Evolutionary conservation across 2,113 vertebrate species (phyloP).

Genomic region (Otis tarda): DNA sequence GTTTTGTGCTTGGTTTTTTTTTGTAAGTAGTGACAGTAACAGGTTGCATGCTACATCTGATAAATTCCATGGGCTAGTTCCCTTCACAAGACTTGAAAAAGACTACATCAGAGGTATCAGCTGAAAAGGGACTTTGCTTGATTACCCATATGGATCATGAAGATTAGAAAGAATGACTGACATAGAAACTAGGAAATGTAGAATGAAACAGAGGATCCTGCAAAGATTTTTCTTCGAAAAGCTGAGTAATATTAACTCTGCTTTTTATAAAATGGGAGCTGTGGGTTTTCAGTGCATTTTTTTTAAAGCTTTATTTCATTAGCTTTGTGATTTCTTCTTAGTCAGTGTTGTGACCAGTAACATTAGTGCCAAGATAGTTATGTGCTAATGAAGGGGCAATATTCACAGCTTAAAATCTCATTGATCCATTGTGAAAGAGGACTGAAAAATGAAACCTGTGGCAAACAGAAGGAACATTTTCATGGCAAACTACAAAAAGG

Average conservation of each 20-base stretch:
- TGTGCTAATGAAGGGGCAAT: neutral
- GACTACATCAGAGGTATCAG: neutral
- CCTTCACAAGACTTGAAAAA: neutral
- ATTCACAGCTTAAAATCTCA: neutral
- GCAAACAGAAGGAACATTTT: neutral
- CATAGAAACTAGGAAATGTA: neutral
- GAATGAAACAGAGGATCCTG: neutral
- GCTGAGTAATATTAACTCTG: neutral
- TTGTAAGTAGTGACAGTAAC: slow-evolving; percentile 29
- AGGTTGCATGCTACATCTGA: slow-evolving; percentile 34
- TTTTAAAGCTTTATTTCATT: neutral
- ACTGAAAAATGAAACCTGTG: neutral
- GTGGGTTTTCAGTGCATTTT: neutral
- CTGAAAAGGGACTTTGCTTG: neutral
- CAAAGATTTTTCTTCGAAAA: neutral
- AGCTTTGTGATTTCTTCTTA: neutral
- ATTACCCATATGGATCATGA: neutral
- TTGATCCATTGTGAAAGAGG: neutral
- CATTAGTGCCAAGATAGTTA: neutral
- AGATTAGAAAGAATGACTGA: neutral
- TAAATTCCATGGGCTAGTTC: neutral
- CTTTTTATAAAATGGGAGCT: neutral
- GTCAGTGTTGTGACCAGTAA: neutral
- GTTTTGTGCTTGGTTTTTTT: slow-evolving; percentile 4
- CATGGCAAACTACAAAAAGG: neutral